phyloP scores from a whole-genome alignment of 1,140 invertebrate genomes.

The Pseudomyrmex concolor region DNA sequence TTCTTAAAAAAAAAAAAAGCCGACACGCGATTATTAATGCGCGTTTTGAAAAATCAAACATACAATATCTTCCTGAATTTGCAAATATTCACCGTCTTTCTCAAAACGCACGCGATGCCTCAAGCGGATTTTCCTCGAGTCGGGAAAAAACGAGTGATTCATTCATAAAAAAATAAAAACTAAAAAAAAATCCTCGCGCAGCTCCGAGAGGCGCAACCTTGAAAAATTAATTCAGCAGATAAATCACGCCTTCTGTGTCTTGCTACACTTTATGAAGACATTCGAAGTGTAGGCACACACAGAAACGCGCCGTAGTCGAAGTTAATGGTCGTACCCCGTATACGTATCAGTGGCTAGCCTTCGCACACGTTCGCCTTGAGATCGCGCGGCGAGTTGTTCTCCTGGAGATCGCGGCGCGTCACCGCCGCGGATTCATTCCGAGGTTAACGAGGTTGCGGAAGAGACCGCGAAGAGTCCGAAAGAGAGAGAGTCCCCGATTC shows the following conservation, averaged over 20 bases:
- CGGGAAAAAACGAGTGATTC: background rate
- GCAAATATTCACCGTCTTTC: background rate
- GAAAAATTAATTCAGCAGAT: constrained; percentile 58
- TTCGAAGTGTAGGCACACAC: constrained; percentile 21
- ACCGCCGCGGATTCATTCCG: constrained; percentile 32
- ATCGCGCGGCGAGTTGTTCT: constrained; percentile 18
- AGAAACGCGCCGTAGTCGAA: constrained; percentile 4
- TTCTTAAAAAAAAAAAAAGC: background rate
- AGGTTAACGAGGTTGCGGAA: constrained; percentile 57
- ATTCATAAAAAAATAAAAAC: constrained; percentile 19
- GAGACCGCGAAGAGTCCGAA: background rate
- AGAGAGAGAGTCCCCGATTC: background rate
- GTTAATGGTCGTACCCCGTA: constrained; percentile 54
- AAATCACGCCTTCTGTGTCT: constrained; percentile 32
- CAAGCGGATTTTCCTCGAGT: background rate
- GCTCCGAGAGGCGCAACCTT: constrained; percentile 13
- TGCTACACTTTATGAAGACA: constrained; percentile 55
- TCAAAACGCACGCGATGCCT: background rate
- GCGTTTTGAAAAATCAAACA: background rate
- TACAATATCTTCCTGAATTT: background rate
- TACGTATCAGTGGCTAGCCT: constrained; percentile 57
- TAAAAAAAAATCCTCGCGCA: background rate
- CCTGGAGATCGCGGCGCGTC: constrained; percentile 17
- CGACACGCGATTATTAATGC: background rate
- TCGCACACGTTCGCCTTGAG: constrained; percentile 54